A percentile compares a stretch with the other conserved stretches of the same genome.
Conservation (phyloP, 2,888 invertebrate species). For the Ischnus inquisitorius region DNA sequence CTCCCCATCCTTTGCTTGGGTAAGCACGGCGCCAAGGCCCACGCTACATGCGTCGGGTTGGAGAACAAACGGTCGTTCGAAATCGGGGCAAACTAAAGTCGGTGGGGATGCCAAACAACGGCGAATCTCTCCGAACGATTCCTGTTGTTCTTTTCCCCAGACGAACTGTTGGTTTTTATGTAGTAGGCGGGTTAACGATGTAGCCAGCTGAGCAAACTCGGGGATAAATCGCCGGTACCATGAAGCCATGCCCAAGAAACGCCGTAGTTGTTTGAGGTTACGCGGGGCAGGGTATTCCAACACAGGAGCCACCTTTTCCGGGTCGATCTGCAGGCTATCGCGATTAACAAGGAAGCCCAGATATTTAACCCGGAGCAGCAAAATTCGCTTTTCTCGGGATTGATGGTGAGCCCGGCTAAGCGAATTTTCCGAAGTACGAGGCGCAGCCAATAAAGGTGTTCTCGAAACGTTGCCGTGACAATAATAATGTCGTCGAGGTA, state of each 20-base stretch:
- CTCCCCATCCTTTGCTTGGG: conserved; percentile 44
- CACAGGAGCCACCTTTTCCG: conserved; percentile 20
- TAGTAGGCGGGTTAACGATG: conserved; percentile 1
- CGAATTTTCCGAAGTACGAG: conserved; percentile 71
- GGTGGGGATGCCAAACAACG: conserved; percentile 53
- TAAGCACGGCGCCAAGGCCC: conserved; percentile 65
- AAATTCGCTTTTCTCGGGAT: conserved; percentile 35
- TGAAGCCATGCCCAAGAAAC: conserved; percentile 26
- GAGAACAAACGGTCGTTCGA: conserved; percentile 49
- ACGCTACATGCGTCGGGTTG: conserved; percentile 66
- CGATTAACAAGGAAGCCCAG: conserved; percentile 38
- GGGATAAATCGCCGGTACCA: conserved; percentile 56
- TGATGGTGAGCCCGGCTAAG: conserved; percentile 70
- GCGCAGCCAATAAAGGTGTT: conserved; percentile 60
- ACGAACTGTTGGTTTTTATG: conserved; percentile 23
- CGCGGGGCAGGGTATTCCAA: conserved; percentile 11
- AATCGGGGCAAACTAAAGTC: conserved; percentile 66
- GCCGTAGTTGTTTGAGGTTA: conserved; percentile 33
- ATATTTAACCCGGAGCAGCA: conserved; percentile 5
- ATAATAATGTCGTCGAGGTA: conserved; percentile 69
- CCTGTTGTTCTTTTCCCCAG: conserved; percentile 45
- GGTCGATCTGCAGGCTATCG: conserved; percentile 6
- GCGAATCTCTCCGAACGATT: conserved; percentile 47
- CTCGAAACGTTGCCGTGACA: conserved; percentile 55
- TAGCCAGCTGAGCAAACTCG: conserved; percentile 6